These are phyloP conservation scores for Pristis pectinata DNA, from an alignment of 2,797 vertebrate species.

Conservation along the genomic window DNA sequence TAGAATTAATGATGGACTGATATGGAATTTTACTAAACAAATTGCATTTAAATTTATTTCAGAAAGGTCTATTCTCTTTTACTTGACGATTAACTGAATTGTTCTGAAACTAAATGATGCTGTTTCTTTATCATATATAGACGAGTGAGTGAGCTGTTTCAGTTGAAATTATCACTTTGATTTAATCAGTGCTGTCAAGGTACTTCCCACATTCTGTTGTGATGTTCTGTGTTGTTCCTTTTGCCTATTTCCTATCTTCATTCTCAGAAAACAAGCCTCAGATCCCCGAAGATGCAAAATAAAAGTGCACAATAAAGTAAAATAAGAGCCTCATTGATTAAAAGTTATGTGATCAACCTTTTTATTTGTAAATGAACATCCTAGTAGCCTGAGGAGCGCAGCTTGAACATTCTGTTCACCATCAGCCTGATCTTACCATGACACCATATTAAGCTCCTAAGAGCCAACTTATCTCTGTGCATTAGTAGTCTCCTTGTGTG, in stretches of 20 bases:
- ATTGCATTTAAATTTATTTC: not conserved
- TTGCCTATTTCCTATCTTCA: not conserved
- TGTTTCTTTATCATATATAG: not conserved
- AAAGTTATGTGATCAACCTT: not conserved
- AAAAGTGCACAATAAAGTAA: not conserved
- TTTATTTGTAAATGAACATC: not conserved
- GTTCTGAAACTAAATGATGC: not conserved
- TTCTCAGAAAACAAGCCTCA: not conserved
- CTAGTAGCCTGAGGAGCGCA: too few species aligned
- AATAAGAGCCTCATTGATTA: too few species aligned
- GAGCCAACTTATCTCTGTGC: too few species aligned
- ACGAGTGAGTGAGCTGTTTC: not conserved
- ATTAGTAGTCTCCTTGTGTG: too few species aligned
- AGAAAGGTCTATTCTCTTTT: not conserved
- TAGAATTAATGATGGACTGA: not conserved
- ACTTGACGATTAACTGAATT: not conserved
- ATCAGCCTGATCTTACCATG: too few species aligned
- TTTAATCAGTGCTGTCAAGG: not conserved
- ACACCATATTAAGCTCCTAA: too few species aligned
- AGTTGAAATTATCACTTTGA: not conserved
- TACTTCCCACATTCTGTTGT: not conserved
- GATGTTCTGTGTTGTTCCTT: not conserved
- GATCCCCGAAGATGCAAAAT: not conserved
- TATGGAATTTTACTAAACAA: constrained; percentile 5
- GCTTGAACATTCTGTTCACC: too few species aligned